Conservation (phyloP, 2,888 invertebrate genomes). For the Drosophila kokeensis region DNA sequence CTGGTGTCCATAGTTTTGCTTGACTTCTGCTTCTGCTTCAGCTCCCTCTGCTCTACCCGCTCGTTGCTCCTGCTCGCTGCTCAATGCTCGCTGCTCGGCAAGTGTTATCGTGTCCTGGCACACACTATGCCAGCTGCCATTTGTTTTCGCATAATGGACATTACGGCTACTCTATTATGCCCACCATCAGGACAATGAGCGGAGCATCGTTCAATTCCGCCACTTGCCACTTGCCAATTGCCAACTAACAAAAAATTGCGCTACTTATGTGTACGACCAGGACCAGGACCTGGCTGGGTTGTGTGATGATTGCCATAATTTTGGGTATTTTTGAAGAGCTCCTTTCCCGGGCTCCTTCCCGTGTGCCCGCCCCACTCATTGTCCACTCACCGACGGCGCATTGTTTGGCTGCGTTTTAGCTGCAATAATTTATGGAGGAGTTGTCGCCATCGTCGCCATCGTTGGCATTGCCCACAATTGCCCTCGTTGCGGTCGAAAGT, state of each 20-base stretch:
- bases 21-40: constrained; percentile 14
- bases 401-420: constrained; percentile 58
- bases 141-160: constrained; percentile 85
- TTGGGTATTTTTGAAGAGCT: constrained; percentile 58
- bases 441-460: constrained; percentile 42
- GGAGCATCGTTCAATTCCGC: constrained; percentile 44
- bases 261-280: constrained; percentile 20
- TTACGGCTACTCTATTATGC: constrained; percentile 82
- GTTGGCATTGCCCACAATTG: constrained; percentile 34
- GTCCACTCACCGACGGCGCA: constrained; percentile 41
- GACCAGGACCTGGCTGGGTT: neutral
- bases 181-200: constrained; percentile 62
- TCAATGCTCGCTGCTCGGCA: constrained; percentile 15
- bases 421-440: constrained; percentile 59
- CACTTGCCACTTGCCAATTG: constrained; percentile 20
- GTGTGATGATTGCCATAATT: constrained; percentile 62
- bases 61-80: constrained; percentile 12
- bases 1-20: constrained; percentile 58
- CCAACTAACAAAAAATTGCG: constrained; percentile 42
- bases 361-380: constrained; percentile 25
- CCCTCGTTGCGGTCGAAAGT: constrained; percentile 40
- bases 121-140: constrained; percentile 77
- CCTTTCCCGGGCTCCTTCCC: constrained; percentile 29
- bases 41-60: neutral
- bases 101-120: constrained; percentile 60